Percentiles rank a stretch among this genome's conserved stretches.
Evolutionary conservation across 2,888 invertebrate species (phyloP).

Genomic region (Pollenia amentaria): DNA sequence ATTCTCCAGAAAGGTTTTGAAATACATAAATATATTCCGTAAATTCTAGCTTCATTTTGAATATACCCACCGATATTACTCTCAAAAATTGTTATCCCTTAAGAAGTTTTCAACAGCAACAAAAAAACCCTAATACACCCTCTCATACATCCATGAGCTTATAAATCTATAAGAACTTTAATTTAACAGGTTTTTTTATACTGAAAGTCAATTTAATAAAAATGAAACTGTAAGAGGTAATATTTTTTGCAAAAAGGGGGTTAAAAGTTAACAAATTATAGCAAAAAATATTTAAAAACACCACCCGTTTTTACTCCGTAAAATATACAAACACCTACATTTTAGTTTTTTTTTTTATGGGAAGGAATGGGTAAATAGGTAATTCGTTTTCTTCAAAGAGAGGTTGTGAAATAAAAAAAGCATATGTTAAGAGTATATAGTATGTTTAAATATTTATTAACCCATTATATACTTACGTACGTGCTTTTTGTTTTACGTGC

Average conservation of each 20-base stretch:
- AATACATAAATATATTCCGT: no score
- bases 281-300: conserved; percentile 57
- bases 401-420: conserved; percentile 57
- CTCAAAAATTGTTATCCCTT: conserved; percentile 42
- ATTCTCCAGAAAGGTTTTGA: no score
- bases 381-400: background rate
- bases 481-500: conserved; percentile 71
- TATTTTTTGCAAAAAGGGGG: conserved; percentile 36
- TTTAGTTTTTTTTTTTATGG: background rate
- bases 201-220: conserved; percentile 47
- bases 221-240: conserved; percentile 32
- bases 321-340: conserved; percentile 18
- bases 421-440: conserved; percentile 55
- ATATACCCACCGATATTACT: conserved; percentile 8
- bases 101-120: conserved; percentile 29
- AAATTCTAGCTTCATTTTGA: background rate
- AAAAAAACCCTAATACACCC: conserved; percentile 54
- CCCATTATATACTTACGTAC: conserved; percentile 78
- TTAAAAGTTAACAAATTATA: conserved; percentile 59
- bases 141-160: conserved; percentile 41
- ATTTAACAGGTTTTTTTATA: conserved; percentile 48
- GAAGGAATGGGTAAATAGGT: conserved; percentile 26
- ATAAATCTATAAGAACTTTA: conserved; percentile 66
- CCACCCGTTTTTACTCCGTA: conserved; percentile 63
- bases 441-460: conserved; percentile 82